Evolutionary conservation across 37 sponge, comb jelly and placozoan species (phyloP), one percentile per base, ranked within the genome.

Genomic region (Geodia barretti): DNA sequence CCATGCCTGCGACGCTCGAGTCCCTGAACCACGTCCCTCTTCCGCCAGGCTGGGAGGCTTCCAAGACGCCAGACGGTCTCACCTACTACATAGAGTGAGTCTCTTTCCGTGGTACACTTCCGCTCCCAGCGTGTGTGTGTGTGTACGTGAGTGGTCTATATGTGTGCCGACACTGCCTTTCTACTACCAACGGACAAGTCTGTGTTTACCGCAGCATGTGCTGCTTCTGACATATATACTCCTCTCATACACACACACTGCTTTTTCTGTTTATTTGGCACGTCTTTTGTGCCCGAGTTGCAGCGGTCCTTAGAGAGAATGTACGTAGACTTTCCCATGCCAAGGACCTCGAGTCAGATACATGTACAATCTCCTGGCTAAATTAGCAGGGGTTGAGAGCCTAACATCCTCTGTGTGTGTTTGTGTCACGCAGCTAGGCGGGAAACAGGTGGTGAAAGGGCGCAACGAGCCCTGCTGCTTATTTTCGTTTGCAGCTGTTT

Each of bases 41-140:
- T 19, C 93, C 93, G 25, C 86, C 89, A n/a, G 93, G 93, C 54
- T 93, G 93, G 93, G 93, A 93, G 65, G 63, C 67, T 39, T 81
- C 86, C 1, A 82, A 63, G 31, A 84, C 93, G 25, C 79, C 86
- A 41, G 89, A 88, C 71, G 89, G 93, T 14, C 67, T 80, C n/a
- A 41, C 84, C 20, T 93, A 93, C 71, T 93, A 78, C 38, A 81
- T 93, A 28, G 86, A 93, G 93, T 93, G 63, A 88, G 93, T 76
- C 20, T 26, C 9, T 25, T 26, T 79, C 35, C 33, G 4, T 33
- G 28, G 19, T n/a, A n/a, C n/a, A n/a, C n/a, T n/a, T n/a, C n/a
- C n/a, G n/a, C n/a, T n/a, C n/a, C n/a, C n/a, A n/a, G n/a, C n/a
- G n/a, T n/a, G n/a, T n/a, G 77, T 32, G 54, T 47, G 54, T 47